Evolutionary conservation across 2,888 invertebrate species (phyloP).

Genomic region (Eulithis prunata): DNA sequence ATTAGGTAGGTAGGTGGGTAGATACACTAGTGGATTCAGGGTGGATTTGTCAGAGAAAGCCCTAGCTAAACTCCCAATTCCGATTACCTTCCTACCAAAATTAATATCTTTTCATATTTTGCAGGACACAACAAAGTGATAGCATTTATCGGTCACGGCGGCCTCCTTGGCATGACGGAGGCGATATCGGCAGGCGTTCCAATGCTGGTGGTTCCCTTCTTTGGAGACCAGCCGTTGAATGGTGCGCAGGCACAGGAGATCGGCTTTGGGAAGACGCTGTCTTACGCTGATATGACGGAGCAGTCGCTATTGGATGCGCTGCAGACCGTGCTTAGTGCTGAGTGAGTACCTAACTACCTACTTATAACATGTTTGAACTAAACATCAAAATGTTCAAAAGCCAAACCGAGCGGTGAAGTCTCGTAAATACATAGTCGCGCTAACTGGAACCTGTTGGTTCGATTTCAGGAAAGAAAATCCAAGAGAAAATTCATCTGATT

Average conservation of each 20-base stretch:
- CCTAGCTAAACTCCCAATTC: no score
- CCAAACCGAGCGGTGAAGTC: no score
- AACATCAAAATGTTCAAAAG: no score
- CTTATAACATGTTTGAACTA: no score
- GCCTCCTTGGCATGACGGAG: conserved; percentile 85
- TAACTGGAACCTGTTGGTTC: no score
- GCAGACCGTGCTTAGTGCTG: conserved; percentile 16
- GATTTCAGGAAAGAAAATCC: no score
- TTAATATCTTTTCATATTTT: conserved; percentile 4
- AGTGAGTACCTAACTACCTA: background rate
- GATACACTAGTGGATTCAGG: no score
- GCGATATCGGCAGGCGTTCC: conserved; percentile 86
- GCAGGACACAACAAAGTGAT: conserved; percentile 85
- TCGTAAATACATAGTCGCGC: no score
- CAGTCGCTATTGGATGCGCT: conserved; percentile 7
- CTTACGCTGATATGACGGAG: conserved; percentile 73
- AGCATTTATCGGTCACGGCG: conserved; percentile 86
- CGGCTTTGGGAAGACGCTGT: conserved; percentile 80
- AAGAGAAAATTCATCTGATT: no score
- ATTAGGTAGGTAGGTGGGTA: no score
- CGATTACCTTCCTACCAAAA: no score
- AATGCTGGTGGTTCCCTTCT: conserved; percentile 85
- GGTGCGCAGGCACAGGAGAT: conserved; percentile 77
- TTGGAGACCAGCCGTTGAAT: conserved; percentile 86
- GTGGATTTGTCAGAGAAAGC: no score